phyloP scores from a whole-genome alignment of 2,888 invertebrate genomes.

The Halictus quadricinctus region DNA sequence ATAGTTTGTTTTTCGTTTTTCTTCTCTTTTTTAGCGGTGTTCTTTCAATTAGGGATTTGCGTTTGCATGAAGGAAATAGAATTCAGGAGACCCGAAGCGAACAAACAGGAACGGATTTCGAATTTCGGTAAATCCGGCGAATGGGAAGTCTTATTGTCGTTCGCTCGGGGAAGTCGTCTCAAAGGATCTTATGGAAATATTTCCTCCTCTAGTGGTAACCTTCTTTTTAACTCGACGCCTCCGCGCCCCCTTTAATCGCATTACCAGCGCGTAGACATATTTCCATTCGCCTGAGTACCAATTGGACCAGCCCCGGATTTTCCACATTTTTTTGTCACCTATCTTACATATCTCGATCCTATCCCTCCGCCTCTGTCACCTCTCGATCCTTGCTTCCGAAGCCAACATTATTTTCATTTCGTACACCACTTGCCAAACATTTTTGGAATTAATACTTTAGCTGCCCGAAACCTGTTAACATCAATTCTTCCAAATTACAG shows the following conservation, averaged over 20 bases:
- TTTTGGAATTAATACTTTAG: neutral
- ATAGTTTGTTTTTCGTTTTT: neutral
- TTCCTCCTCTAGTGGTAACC: constrained; percentile 58
- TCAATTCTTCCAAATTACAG: too few species aligned
- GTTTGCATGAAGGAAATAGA: neutral
- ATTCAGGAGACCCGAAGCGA: neutral
- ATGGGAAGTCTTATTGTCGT: constrained; percentile 51
- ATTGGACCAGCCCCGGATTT: constrained; percentile 43
- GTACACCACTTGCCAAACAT: neutral
- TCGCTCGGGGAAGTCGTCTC: constrained; percentile 49
- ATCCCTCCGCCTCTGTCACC: neutral
- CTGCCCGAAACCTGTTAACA: neutral
- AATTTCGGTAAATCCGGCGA: constrained; percentile 54
- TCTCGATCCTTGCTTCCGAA: neutral
- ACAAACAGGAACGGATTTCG: constrained; percentile 58
- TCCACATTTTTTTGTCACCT: constrained; percentile 11
- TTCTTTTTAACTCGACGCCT: constrained; percentile 62
- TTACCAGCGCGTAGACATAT: constrained; percentile 67
- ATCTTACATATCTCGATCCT: neutral
- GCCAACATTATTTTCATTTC: neutral
- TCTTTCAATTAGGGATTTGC: neutral
- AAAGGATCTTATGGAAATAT: constrained; percentile 68
- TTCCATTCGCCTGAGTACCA: constrained; percentile 60
- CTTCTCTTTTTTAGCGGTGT: neutral
- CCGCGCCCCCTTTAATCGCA: constrained; percentile 63